Evolutionary conservation across 2,888 invertebrate species (phyloP), one percentile per base, ranked within the genome.

Genomic region (Pogonocherus hispidulus): DNA sequence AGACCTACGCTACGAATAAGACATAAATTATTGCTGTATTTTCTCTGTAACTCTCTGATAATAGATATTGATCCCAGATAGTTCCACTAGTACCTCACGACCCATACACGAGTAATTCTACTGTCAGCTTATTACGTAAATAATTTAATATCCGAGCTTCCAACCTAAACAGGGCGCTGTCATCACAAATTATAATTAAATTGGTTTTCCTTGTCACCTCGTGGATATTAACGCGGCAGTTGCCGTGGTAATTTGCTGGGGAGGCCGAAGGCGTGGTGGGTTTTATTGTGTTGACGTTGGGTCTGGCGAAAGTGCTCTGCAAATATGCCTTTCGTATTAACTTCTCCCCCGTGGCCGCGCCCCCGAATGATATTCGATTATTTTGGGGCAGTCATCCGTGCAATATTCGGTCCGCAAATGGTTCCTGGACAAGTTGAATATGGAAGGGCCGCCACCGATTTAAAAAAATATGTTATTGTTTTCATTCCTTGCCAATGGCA

Each of bases 321-420:
- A 84, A 84, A 84, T 84, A 84, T 83, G 82, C 81, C 78, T 79
- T 82, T 80, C 78, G 80, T 79, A 84, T 83, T 83, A 83, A 81
- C 81, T 81, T 80, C 74, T 72, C 77, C 74, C 75, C 69, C 73
- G 74, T 75, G 74, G 80, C 79, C 79, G 77, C 80, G 76, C 78
- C 81, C 77, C 77, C 71, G 75, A 78, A 76, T 78, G 77, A 79
- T 80, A 80, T 79, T 80, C 78, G 80, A 78, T 78, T 79, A 76
- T 77, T 78, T 76, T 75, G 65, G 52, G 70, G 72, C 65, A 72
- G 71, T 75, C 72, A 75, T 78, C 78, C 74, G 74, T 76, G 73
- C 41, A 14, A 41, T 79, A 76, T 79, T 79, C 76, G 73, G 75
- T 35, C 22, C 23, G 23, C n/a, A 51, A 51, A 51, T 23, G 23